Percentiles rank a stretch among this genome's conserved stretches.
Conservation (phyloP, 2,113 vertebrate species). For the Physeter macrocephalus region DNA sequence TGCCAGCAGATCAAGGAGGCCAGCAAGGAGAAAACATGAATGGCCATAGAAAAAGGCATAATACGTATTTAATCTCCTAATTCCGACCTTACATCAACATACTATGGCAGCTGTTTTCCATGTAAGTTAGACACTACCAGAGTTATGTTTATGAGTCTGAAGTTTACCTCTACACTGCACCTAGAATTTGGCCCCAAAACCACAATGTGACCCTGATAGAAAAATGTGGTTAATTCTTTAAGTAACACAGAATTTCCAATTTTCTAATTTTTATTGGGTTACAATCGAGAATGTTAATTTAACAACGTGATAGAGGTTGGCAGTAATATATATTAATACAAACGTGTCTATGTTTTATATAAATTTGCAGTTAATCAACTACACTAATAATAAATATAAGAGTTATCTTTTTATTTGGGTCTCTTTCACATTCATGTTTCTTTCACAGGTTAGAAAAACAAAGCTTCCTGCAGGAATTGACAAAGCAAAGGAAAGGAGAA, state of each 20-base stretch:
- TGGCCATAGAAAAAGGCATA: not conserved
- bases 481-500: not conserved
- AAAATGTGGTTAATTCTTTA: slow-evolving; percentile 46
- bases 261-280: slow-evolving; percentile 48
- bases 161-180: not conserved
- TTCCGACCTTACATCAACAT: not conserved
- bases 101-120: not conserved
- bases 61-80: not conserved
- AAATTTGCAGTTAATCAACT: slow-evolving; percentile 26
- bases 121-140: not conserved
- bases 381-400: slow-evolving; percentile 34
- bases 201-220: not conserved
- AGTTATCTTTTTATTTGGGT: slow-evolving; percentile 44
- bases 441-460: slow-evolving; percentile 24
- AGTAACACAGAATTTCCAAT: slow-evolving; percentile 32
- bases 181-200: not conserved
- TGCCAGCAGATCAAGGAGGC: not conserved
- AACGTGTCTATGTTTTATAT: not conserved
- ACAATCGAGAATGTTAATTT: slow-evolving; percentile 25
- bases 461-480: not conserved
- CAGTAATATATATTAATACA: slow-evolving; percentile 31
- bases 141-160: not conserved
- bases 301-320: not conserved
- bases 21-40: not conserved
- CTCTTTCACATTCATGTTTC: slow-evolving; percentile 35